A percentile compares a stretch with the other conserved stretches of the same genome.
These are phyloP conservation scores for Eupithecia pulchellata DNA, from an alignment of 2,888 invertebrate species.

Conservation along the genomic window DNA sequence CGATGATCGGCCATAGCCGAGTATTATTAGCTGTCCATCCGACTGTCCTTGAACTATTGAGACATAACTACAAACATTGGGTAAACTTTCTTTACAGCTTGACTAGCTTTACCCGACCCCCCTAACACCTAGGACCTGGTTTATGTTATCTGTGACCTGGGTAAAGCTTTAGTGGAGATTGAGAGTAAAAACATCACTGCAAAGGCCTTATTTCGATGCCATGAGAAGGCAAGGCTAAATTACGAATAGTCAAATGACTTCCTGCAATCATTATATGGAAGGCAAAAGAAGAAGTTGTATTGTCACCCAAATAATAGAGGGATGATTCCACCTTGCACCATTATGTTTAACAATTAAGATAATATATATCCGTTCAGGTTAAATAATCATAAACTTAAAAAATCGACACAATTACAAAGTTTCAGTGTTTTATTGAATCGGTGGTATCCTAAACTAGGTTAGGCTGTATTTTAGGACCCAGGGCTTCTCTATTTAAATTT, in stretches of 20 bases:
- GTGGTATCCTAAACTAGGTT: too few relatives aligned
- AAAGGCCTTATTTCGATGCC: neutral
- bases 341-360: neutral
- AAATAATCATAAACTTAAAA: too few relatives aligned
- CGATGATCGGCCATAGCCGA: constrained; percentile 49
- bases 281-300: neutral
- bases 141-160: too few relatives aligned
- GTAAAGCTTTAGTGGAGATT: too few relatives aligned
- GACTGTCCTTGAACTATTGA: constrained; percentile 58
- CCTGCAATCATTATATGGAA: neutral
- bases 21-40: constrained; percentile 33
- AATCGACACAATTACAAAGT: too few relatives aligned
- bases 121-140: neutral
- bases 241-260: neutral
- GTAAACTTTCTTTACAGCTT: constrained; percentile 37
- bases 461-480: too few relatives aligned
- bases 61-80: constrained; percentile 38
- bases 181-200: neutral
- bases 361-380: too few relatives aligned
- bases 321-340: neutral
- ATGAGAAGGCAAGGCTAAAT: neutral
- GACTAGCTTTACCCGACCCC: neutral
- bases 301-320: neutral
- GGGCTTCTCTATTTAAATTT: too few relatives aligned
- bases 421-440: too few relatives aligned